These are phyloP conservation scores for Arothron firmamentum DNA, from an alignment of 2,113 vertebrate genomes.

Conservation along the genomic window DNA sequence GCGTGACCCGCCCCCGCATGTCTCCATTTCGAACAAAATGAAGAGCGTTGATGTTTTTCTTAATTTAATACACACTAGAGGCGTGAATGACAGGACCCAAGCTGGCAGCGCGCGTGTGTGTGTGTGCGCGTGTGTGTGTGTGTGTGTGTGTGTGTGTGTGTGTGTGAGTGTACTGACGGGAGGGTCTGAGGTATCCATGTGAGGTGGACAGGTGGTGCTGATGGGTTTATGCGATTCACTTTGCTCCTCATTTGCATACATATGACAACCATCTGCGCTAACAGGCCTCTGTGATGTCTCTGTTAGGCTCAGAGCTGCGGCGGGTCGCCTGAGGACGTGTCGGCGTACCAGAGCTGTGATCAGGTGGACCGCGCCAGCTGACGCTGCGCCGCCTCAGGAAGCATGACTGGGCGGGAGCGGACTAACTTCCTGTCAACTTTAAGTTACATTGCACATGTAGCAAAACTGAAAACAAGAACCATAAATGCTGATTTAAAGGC, in stretches of 20 bases:
- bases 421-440: no score
- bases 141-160: conserved; percentile 14
- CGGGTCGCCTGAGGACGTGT: conserved; percentile 58
- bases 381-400: conserved; percentile 20
- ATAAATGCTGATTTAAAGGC: no score
- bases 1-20: conserved; percentile 17
- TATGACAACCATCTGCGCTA: conserved; percentile 99
- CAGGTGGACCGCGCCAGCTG: conserved; percentile 36
- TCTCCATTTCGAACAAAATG: conserved; percentile 75
- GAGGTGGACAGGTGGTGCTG: conserved; percentile 94
- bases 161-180: conserved; percentile 28
- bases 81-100: no score
- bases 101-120: conserved; percentile 66
- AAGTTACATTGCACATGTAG: no score
- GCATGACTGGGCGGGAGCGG: no score
- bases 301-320: conserved; percentile 79
- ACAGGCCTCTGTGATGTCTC: conserved; percentile 87
- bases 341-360: not conserved
- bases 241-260: conserved; percentile 98
- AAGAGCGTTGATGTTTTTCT: conserved; percentile 89
- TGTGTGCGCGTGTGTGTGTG: conserved; percentile 16
- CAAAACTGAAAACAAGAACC: no score
- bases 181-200: conserved; percentile 44
- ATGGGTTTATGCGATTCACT: conserved; percentile 86
- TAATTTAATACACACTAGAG: conserved; percentile 87